Conservation (phyloP, 2,797 vertebrate genomes). For the Halcyon smyrnensis region DNA sequence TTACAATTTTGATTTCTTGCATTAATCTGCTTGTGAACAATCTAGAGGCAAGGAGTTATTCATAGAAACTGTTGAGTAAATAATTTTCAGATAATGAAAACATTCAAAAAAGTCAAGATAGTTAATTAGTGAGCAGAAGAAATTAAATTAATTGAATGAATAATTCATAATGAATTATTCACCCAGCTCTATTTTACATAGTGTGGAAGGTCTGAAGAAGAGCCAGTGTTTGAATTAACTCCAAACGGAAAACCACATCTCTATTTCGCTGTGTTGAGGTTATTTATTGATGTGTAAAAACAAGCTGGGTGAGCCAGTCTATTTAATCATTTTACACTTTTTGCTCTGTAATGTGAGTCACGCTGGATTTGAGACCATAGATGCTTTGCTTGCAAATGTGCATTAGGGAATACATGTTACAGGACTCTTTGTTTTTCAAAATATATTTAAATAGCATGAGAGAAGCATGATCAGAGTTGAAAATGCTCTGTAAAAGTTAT, state of each 20-base stretch:
- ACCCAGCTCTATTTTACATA: conserved; percentile 37
- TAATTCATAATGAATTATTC: conserved; percentile 73
- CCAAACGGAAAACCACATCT: conserved; percentile 62
- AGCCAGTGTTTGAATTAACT: conserved; percentile 67
- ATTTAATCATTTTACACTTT: conserved; percentile 63
- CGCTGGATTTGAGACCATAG: conserved; percentile 59
- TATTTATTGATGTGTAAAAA: conserved; percentile 74
- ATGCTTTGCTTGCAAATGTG: conserved; percentile 37
- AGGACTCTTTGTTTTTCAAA: not conserved
- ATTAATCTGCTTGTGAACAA: conserved; percentile 66
- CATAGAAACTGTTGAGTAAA: conserved; percentile 70
- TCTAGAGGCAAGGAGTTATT: conserved; percentile 65
- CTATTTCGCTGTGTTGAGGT: conserved; percentile 60
- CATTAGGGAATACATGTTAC: conserved; percentile 46
- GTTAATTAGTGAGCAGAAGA: conserved; percentile 70
- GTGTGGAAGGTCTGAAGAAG: conserved; percentile 62
- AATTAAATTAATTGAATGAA: conserved; percentile 76
- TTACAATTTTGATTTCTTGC: conserved; percentile 70
- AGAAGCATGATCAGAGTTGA: conserved; percentile 5
- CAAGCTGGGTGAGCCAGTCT: conserved; percentile 59
- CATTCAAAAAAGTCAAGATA: conserved; percentile 73
- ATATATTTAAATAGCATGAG: conserved; percentile 17
- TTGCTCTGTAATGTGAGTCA: conserved; percentile 46
- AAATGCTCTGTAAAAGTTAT: conserved; percentile 22
- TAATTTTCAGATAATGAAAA: conserved; percentile 74